These are phyloP conservation scores for Crenuchus spilurus DNA, from an alignment of 2,797 vertebrate species.

Conservation along the genomic window DNA sequence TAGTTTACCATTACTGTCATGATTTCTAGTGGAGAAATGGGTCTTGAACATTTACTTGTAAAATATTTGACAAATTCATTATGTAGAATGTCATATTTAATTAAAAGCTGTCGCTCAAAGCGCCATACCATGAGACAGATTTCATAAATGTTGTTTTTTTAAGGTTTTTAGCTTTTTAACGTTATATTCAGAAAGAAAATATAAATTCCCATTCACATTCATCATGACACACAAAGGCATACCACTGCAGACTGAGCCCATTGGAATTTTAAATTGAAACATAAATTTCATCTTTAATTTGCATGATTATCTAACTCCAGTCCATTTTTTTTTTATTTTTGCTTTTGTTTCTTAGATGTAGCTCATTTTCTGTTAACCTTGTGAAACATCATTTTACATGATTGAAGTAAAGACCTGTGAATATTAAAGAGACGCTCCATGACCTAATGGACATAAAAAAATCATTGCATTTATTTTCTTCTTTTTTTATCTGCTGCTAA, in stretches of 20 bases:
- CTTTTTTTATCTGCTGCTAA: conserved; percentile 62
- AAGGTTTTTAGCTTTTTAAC: background rate
- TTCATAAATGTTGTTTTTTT: background rate
- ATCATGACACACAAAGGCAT: background rate
- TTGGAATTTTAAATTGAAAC: conserved; percentile 8
- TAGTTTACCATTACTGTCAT: background rate
- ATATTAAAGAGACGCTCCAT: conserved; percentile 57
- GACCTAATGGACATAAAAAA: conserved; percentile 57
- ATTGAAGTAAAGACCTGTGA: conserved; percentile 55
- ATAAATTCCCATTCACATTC: background rate
- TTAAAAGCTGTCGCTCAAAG: background rate
- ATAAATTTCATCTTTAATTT: conserved; percentile 42
- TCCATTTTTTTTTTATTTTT: conserved; percentile 36
- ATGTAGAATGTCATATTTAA: background rate
- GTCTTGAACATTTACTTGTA: background rate
- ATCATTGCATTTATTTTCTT: conserved; percentile 60
- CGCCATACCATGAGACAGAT: background rate
- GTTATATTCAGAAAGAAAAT: background rate
- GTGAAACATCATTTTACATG: conserved; percentile 32
- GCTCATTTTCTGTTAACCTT: conserved; percentile 29
- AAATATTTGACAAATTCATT: background rate
- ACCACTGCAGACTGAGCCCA: background rate
- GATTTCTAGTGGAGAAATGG: background rate
- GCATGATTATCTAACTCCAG: conserved; percentile 41
- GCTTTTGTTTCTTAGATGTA: too few species aligned